A percentile compares a stretch with the other conserved stretches of the same genome.
These are phyloP conservation scores for Allochrocebus solatus DNA, from an alignment of 2,797 vertebrate species.

Conservation along the genomic window DNA sequence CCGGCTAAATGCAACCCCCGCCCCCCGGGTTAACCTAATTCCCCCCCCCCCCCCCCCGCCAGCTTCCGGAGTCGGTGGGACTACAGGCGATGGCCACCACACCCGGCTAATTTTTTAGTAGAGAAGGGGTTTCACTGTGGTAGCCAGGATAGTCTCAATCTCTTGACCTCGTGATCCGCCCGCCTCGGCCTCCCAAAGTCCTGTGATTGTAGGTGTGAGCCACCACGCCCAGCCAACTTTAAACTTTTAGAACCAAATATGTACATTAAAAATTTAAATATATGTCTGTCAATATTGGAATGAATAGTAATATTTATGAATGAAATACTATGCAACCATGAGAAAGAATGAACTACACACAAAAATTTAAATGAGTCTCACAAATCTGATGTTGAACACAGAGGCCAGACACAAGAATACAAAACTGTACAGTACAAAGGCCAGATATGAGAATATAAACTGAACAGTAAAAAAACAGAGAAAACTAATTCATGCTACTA, in stretches of 20 bases:
- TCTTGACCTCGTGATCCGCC: no score
- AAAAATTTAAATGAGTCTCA: background rate
- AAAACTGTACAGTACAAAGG: background rate
- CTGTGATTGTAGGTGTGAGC: no score
- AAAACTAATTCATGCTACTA: background rate
- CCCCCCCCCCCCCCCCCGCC: no score
- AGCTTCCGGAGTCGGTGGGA: no score
- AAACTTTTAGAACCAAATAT: background rate
- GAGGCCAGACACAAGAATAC: background rate
- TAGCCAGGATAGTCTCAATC: no score
- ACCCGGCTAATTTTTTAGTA: no score
- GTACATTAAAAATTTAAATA: background rate
- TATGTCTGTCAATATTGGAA: background rate
- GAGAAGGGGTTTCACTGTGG: no score
- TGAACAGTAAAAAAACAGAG: background rate
- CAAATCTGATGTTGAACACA: background rate
- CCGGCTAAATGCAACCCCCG: no score
- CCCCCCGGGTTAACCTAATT: no score
- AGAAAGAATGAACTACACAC: background rate
- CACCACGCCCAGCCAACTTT: background rate
- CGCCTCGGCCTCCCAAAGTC: no score
- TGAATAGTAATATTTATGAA: background rate
- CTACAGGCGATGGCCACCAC: no score
- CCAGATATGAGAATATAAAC: background rate
- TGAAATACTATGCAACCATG: background rate